Conservation (phyloP, 2,113 vertebrate genomes). For the Sylvia atricapilla region DNA sequence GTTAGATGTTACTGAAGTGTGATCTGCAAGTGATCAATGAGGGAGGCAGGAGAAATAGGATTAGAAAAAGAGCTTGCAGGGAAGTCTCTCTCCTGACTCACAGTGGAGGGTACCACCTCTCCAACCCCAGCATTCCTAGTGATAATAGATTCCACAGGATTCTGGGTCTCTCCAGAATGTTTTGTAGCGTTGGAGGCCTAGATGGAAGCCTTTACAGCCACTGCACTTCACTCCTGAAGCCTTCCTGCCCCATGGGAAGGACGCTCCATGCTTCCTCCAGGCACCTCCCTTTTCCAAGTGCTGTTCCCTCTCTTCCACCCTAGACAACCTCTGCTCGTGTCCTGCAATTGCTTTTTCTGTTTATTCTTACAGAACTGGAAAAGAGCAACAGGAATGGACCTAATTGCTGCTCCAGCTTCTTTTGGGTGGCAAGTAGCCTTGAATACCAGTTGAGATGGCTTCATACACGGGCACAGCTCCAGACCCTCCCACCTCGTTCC, state of each 20-base stretch:
- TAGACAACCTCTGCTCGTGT: background rate
- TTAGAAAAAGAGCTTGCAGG: background rate
- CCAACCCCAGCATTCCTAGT: background rate
- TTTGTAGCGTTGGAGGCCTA: background rate
- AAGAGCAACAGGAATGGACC: background rate
- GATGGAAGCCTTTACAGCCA: background rate
- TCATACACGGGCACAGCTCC: background rate
- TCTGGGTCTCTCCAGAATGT: background rate
- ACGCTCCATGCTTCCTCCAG: too few species aligned
- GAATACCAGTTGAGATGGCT: background rate
- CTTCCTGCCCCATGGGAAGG: background rate
- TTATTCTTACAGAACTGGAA: background rate
- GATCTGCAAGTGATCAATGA: background rate
- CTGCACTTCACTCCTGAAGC: background rate
- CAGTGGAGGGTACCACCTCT: background rate
- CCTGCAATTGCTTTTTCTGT: background rate
- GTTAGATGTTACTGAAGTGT: background rate
- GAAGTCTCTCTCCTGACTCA: background rate
- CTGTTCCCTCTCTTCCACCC: background rate
- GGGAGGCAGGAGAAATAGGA: background rate
- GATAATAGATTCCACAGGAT: background rate
- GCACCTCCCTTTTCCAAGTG: background rate
- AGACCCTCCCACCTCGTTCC: background rate
- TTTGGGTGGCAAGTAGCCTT: background rate
- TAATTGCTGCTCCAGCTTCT: background rate